These are phyloP conservation scores for Dolichotis patagonum DNA, from an alignment of 2,113 vertebrate genomes.

Conservation along the genomic window DNA sequence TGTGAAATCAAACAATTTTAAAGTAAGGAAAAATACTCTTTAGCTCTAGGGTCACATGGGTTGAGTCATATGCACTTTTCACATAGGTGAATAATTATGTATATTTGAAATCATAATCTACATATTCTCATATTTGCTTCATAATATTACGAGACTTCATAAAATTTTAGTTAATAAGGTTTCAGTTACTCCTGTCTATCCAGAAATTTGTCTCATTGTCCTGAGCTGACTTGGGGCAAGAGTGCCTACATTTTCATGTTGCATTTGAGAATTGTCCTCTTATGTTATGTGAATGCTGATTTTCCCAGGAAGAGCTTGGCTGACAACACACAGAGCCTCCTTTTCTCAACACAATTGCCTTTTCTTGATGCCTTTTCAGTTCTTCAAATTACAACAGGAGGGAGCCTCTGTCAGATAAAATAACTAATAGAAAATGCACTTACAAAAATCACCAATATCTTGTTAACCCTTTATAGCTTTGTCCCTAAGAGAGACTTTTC, in stretches of 20 bases:
- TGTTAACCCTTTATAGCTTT: background rate
- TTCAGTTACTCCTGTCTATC: background rate
- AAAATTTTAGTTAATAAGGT: background rate
- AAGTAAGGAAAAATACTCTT: conserved; percentile 4
- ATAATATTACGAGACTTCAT: background rate
- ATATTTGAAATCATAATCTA: background rate
- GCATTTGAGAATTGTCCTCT: background rate
- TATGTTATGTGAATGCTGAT: background rate
- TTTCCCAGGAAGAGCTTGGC: background rate
- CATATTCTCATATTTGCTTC: background rate
- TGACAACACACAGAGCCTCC: background rate
- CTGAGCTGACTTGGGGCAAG: background rate
- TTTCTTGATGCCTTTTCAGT: background rate
- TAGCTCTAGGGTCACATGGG: background rate
- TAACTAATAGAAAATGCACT: conserved; percentile 30
- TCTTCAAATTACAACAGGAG: conserved; percentile 51
- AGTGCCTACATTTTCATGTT: background rate
- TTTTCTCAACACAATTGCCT: background rate
- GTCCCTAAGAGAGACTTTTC: background rate
- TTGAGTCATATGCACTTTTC: background rate
- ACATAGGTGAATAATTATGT: background rate
- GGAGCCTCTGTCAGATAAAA: conserved; percentile 24
- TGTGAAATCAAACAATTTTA: conserved; percentile 45
- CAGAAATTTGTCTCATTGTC: background rate
- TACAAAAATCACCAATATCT: background rate